These are phyloP conservation scores for Sminthurinus aureus DNA, from an alignment of 2,888 invertebrate species.

Conservation along the genomic window DNA sequence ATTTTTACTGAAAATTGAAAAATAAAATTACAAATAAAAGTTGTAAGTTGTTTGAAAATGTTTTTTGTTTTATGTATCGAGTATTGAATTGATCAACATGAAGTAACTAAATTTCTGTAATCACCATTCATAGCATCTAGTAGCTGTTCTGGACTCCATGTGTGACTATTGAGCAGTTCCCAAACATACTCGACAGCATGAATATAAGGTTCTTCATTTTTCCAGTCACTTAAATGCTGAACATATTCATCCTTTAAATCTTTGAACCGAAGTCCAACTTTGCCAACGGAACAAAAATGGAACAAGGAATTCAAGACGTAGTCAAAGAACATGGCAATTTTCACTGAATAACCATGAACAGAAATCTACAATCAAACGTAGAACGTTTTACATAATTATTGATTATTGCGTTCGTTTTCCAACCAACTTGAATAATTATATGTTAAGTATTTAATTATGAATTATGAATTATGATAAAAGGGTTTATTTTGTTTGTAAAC, in stretches of 20 bases:
- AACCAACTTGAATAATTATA: no score
- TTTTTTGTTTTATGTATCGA: no score
- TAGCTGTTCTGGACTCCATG: conserved; percentile 89
- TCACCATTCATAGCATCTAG: conserved; percentile 79
- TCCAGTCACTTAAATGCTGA: conserved; percentile 83
- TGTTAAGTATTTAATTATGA: no score
- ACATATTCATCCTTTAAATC: conserved; percentile 83
- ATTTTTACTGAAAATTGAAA: no score
- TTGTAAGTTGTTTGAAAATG: no score
- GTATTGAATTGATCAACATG: no score
- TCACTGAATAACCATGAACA: conserved; percentile 84
- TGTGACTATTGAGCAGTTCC: conserved; percentile 78
- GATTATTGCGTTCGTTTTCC: no score
- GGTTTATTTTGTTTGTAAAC: no score
- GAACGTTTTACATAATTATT: no score
- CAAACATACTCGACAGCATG: conserved; percentile 42
- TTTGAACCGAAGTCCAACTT: conserved; percentile 74
- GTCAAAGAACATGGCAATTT: conserved; percentile 80
- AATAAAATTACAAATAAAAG: no score
- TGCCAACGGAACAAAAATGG: conserved; percentile 76
- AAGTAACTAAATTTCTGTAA: background rate
- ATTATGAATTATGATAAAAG: no score
- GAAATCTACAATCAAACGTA: no score
- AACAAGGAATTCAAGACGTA: conserved; percentile 86
- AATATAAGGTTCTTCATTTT: conserved; percentile 74